Evolutionary conservation across 2,888 invertebrate genomes (phyloP).

Genomic region (Chloroclystis v-ata): DNA sequence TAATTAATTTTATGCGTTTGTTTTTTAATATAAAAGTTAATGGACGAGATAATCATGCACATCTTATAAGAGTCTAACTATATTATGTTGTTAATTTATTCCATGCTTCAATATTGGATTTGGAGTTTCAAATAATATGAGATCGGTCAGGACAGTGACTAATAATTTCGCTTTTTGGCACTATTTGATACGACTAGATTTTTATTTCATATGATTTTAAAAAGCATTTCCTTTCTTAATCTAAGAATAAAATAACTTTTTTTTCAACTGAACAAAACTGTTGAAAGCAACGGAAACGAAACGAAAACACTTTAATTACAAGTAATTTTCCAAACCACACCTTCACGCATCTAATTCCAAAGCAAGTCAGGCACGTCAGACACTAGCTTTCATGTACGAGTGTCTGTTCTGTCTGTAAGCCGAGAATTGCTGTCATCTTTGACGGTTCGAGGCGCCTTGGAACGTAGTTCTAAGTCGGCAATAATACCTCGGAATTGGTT

Average conservation of each 20-base stretch:
- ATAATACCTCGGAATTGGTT: not conserved
- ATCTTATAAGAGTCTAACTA: no score
- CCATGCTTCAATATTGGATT: no score
- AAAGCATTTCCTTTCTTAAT: no score
- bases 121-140: no score
- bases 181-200: no score
- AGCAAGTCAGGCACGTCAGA: constrained; percentile 20
- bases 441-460: constrained; percentile 42
- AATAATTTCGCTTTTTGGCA: no score
- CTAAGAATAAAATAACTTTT: no score
- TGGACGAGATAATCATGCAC: no score
- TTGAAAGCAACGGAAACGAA: not conserved
- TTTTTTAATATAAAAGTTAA: not conserved
- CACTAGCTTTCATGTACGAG: constrained; percentile 34
- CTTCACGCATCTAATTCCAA: constrained; percentile 23
- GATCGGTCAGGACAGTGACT: no score
- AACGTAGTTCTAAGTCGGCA: not conserved
- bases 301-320: constrained; percentile 6
- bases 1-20: not conserved
- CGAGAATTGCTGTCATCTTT: constrained; percentile 39
- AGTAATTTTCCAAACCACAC: constrained; percentile 15
- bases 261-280: not conserved
- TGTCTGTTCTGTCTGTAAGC: constrained; percentile 15
- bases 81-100: no score
- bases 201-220: no score